Percentiles rank a stretch among this genome's conserved stretches.
phyloP scores from a whole-genome alignment of 1,140 invertebrate genomes.

The Sycophaga agraensis region DNA sequence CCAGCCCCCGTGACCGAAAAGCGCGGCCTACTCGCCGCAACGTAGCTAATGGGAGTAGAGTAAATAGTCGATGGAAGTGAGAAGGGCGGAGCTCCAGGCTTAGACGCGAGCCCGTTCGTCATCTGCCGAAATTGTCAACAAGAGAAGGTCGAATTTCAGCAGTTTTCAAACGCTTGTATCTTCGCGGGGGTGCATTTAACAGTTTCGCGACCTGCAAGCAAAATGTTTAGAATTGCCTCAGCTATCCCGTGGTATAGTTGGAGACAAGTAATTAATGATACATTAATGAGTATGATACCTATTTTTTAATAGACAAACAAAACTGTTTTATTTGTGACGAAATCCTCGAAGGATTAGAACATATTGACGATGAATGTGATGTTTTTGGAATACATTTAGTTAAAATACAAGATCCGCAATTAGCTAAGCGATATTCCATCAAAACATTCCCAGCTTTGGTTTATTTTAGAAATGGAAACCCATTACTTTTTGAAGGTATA shows the following conservation, averaged over 20 bases:
- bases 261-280: too few species aligned
- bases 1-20: too few species aligned
- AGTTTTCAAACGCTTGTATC: neutral
- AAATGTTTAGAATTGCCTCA: too few species aligned
- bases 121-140: neutral
- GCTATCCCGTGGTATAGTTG: too few species aligned
- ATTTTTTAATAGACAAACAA: constrained; percentile 73
- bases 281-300: neutral
- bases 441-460: constrained; percentile 92
- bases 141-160: neutral
- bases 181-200: too few species aligned
- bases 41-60: too few species aligned
- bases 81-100: constrained; percentile 46
- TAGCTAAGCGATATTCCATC: constrained; percentile 91
- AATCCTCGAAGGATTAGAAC: constrained; percentile 85
- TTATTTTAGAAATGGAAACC: constrained; percentile 92
- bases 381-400: constrained; percentile 93
- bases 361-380: constrained; percentile 91
- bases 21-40: too few species aligned
- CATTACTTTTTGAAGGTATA: constrained; percentile 82
- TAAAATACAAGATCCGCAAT: constrained; percentile 87
- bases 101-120: neutral
- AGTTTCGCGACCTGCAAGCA: too few species aligned
- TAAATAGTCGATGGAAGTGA: too few species aligned
- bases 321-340: constrained; percentile 92